Base-by-base conservation (phyloP, 2,797 vertebrate species). In the Rachycentron canadum region DNA sequence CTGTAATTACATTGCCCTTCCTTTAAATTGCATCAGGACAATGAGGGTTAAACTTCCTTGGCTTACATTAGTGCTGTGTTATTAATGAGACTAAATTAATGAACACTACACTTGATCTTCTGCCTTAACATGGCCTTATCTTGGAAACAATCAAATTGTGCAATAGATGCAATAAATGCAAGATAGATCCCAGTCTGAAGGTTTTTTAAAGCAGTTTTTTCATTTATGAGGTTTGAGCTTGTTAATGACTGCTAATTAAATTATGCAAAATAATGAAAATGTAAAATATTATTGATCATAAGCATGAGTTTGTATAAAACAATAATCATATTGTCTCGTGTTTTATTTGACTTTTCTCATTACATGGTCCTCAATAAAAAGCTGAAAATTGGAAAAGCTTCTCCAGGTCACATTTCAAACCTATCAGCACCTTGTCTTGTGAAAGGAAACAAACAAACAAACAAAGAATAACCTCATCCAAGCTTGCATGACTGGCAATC, bases 371-470 rank as follows among this genome's bases (percentile, higher is more conserved):
- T 52, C 53, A 7, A 56, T n/a, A 23, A 64, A 36, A 36, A 68
- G 56, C 34, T 32, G 36, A 32, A 82, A 3, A 36, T 23, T 5
- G 19, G 5, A 50, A 76, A 58, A 45, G 0, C 25, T 30, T 41
- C 30, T 11, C n/a, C 1, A 14, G 28, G 49, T 72, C 59, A 59
- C 70, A 63, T 83, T 86, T 87, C 40, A 81, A 76, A 82, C 25
- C 26, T 55, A 71, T 82, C 69, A 70, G 40, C 36, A 71, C 45
- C 28, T 38, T 60, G 69, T 76, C 61, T 83, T 68, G 43, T 78
- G 57, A 74, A 84, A 59, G 50, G 38, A 82, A 85, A 85, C 69
- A 86, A 71, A 83, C 56, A 86, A 60, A 76, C n/a, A 78, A 78
- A 81, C 65, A 76, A 86, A 91, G 36, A 83, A 75, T 47, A 79